Evolutionary conservation across 2,888 invertebrate species (phyloP).

Genomic region (Carterocephalus palaemon): DNA sequence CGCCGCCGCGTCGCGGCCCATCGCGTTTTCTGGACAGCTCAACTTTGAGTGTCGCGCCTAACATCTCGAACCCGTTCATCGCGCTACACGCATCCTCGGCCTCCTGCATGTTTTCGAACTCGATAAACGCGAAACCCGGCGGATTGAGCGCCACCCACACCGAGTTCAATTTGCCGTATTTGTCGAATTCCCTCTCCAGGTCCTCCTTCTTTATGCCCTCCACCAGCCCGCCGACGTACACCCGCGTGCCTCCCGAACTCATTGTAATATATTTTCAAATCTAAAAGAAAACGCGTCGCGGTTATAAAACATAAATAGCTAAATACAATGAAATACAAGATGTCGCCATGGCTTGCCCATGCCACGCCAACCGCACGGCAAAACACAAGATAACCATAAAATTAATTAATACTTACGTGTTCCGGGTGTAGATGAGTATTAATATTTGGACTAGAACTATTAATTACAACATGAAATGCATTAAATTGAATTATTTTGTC

Average conservation of each 20-base stretch:
- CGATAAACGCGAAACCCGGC: constrained; percentile 96
- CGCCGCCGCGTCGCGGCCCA: constrained; percentile 82
- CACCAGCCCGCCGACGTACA: constrained; percentile 93
- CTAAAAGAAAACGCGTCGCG: constrained; percentile 33
- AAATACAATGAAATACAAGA: constrained; percentile 74
- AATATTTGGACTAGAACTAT: constrained; percentile 21
- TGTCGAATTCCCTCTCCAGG: constrained; percentile 92
- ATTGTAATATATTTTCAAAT: constrained; percentile 43
- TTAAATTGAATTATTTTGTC: constrained; percentile 46
- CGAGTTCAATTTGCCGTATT: constrained; percentile 93
- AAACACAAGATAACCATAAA: constrained; percentile 33
- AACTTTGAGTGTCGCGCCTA: constrained; percentile 92
- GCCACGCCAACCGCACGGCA: constrained; percentile 63
- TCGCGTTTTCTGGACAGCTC: constrained; percentile 91
- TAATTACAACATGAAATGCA: constrained; percentile 16
- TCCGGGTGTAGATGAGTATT: constrained; percentile 46
- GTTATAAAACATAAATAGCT: constrained; percentile 48
- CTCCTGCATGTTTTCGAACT: constrained; percentile 92
- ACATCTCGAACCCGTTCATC: constrained; percentile 91
- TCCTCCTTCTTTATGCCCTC: constrained; percentile 95
- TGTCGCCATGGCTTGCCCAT: constrained; percentile 65
- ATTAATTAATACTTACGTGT: constrained; percentile 55
- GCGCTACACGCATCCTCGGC: constrained; percentile 93
- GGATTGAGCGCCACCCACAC: constrained; percentile 97
- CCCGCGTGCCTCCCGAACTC: constrained; percentile 83